Evolutionary conservation across 2,797 vertebrate genomes (phyloP), one percentile per base, ranked within the genome.

Genomic region (Tadarida brasiliensis): DNA sequence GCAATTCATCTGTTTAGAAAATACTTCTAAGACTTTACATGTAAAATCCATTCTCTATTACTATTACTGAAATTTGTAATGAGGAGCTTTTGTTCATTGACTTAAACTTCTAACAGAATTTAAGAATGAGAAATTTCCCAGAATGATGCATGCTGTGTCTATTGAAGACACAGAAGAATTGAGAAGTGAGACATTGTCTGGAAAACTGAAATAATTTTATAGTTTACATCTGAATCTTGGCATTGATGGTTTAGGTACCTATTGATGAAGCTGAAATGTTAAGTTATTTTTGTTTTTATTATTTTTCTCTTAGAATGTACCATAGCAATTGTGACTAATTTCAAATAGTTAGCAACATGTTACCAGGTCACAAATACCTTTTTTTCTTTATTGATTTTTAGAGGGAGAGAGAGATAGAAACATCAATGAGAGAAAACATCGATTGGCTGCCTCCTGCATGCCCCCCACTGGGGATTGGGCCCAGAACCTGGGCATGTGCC

Each of bases 11-110:
- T 95, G 39, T 98, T 98, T 94, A 94, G 91, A 97, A 98, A 97
- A 97, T 91, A 59, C 74, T 97, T 97, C 97, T 49, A 93, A 78
- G 91, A 57, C 88, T 94, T 90, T 94, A 80, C 59, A 91, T 96
- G 92, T 97, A 97, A 97, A 97, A 97, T 49, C 49, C 78, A 26
- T 97, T 97, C 98, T 98, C 78, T 98, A 70, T 97, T 97, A 97
- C n/a, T 97, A 90, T 95, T 63, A 90, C 96, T 97, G 61, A 87
- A 82, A 97, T 98, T 97, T 97, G 22, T 95, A 96, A 94, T 14
- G 33, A 96, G 90, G 96, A 96, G 74, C 77, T 86, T 96, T 98
- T 97, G 87, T 97, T 98, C 65, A 56, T 92, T 97, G 97, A 94
- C 63, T 97, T 88, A 96, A 96, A 92, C 94, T 86, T 87, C 94